Percentiles rank a stretch among this genome's conserved stretches.
Conservation (phyloP, 2,797 vertebrate species). For the Poecilia picta region DNA sequence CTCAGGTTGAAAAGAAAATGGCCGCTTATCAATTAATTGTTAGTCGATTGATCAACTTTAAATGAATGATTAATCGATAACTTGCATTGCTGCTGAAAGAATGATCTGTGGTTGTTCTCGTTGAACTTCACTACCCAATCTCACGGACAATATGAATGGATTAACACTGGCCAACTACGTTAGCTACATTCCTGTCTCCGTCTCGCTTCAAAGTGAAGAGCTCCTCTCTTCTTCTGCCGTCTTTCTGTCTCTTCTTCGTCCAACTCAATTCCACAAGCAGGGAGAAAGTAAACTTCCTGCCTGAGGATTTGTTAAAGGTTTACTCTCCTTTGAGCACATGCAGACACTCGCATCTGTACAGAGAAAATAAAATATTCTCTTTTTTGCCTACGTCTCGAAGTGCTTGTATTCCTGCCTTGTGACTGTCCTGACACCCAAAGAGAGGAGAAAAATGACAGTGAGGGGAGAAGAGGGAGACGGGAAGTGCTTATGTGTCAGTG, state of each 20-base stretch:
- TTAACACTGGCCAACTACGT: background rate
- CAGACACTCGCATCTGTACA: constrained; percentile 59
- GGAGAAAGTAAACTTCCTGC: constrained; percentile 44
- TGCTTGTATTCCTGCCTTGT: constrained; percentile 50
- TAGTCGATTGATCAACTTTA: too few species aligned
- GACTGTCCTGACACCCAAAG: constrained; percentile 41
- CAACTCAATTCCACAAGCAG: constrained; percentile 32
- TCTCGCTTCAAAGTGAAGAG: constrained; percentile 18
- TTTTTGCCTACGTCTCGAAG: constrained; percentile 49
- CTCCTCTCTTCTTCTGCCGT: constrained; percentile 32
- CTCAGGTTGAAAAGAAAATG: too few species aligned
- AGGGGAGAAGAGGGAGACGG: constrained; percentile 40
- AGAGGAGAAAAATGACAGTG: constrained; percentile 68
- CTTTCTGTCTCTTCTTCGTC: constrained; percentile 46
- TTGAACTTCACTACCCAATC: background rate
- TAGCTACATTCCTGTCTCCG: constrained; percentile 34
- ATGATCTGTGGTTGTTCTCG: background rate
- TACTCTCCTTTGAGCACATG: constrained; percentile 48
- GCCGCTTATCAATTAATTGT: too few species aligned
- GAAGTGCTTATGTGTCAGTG: constrained; percentile 74
- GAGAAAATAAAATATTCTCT: constrained; percentile 69
- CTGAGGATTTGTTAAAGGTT: constrained; percentile 29
- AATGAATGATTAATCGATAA: too few species aligned
- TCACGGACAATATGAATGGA: background rate
- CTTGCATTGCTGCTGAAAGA: background rate